Conservation (phyloP, 2,888 invertebrate genomes). For the Patella caerulea region DNA sequence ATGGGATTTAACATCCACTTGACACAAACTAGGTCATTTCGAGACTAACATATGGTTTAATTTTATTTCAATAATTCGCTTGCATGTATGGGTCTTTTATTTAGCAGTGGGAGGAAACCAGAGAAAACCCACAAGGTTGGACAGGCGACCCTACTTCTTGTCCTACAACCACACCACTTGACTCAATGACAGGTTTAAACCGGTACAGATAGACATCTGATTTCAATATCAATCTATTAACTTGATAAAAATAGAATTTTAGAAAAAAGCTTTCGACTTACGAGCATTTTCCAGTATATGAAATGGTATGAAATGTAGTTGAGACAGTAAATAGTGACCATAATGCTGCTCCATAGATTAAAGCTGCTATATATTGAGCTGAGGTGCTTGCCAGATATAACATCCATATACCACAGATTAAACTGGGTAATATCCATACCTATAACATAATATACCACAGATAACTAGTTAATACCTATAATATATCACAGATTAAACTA, state of each 20-base stretch:
- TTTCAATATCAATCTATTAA: too few relatives aligned
- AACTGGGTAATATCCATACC: conserved; percentile 88
- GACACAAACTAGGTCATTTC: too few relatives aligned
- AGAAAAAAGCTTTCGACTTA: conserved; percentile 45
- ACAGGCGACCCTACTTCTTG: too few relatives aligned
- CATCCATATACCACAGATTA: conserved; percentile 83
- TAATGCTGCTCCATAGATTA: conserved; percentile 88
- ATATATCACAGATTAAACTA: conserved; percentile 77
- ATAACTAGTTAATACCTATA: neutral
- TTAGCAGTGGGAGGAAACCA: too few relatives aligned
- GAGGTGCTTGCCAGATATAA: conserved; percentile 81
- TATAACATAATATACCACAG: conserved; percentile 50
- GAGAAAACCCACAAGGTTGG: too few relatives aligned
- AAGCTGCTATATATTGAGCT: conserved; percentile 84
- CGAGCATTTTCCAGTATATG: conserved; percentile 75
- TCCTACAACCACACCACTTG: too few relatives aligned
- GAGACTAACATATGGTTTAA: too few relatives aligned
- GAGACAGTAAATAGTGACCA: conserved; percentile 89
- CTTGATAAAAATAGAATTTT: neutral
- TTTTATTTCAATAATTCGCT: too few relatives aligned
- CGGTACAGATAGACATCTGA: too few relatives aligned
- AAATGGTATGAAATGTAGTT: conserved; percentile 90
- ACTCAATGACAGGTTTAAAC: too few relatives aligned
- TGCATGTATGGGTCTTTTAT: too few relatives aligned
- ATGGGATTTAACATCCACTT: too few relatives aligned